Conservation (phyloP, 1,140 invertebrate genomes). For the Bombus cullumanus region DNA sequence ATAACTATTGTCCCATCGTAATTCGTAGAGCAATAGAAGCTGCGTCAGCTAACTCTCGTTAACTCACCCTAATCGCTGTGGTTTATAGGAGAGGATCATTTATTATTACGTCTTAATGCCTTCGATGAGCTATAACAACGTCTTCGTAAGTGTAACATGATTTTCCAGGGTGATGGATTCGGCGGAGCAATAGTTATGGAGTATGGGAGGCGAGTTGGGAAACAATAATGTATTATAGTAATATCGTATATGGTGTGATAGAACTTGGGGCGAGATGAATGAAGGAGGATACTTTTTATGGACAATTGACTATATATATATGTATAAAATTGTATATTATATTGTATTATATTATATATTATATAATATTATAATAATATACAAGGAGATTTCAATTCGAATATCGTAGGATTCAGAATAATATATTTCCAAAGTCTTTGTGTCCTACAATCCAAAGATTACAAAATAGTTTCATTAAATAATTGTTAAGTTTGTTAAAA, state of each 20-base stretch:
- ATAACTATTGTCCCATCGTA: not conserved
- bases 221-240: not conserved
- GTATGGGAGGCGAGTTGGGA: not conserved
- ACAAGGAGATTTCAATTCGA: too few relatives aligned
- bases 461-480: too few relatives aligned
- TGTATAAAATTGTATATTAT: too few relatives aligned
- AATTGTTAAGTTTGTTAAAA: too few relatives aligned
- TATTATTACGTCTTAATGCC: conserved; percentile 9
- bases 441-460: too few relatives aligned
- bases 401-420: too few relatives aligned
- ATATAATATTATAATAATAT: too few relatives aligned
- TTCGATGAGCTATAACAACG: not conserved
- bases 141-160: conserved; percentile 7
- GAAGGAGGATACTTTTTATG: not conserved
- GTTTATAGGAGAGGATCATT: conserved; percentile 2
- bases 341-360: too few relatives aligned
- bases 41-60: not conserved
- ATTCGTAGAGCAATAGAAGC: too few relatives aligned
- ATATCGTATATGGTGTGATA: too few relatives aligned
- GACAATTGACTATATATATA: not conserved
- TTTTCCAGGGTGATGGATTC: not conserved
- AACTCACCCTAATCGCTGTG: not conserved
- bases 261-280: not conserved
- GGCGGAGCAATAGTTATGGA: not conserved
- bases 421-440: too few relatives aligned